Conservation (phyloP, 2,888 invertebrate species). For the Chironomus tentans region DNA sequence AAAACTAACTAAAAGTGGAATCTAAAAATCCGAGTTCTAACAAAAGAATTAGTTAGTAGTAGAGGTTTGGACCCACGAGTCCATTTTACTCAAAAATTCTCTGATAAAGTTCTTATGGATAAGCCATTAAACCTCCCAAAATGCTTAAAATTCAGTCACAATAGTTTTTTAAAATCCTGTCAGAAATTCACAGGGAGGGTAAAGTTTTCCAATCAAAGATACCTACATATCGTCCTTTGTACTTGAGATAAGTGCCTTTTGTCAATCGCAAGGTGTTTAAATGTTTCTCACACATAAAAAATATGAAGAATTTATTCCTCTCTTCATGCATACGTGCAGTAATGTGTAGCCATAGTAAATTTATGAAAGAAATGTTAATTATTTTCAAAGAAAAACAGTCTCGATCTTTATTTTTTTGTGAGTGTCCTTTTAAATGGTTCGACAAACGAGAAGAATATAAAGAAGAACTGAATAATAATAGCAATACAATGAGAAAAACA, state of each 20-base stretch:
- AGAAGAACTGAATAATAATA: background rate
- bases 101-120: too few species aligned
- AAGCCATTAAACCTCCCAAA: too few species aligned
- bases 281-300: background rate
- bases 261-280: slow-evolving; percentile 1
- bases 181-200: background rate
- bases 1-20: too few species aligned
- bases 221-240: background rate
- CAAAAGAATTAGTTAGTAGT: too few species aligned
- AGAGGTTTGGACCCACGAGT: too few species aligned
- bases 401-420: background rate
- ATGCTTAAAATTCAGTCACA: too few species aligned
- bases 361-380: slow-evolving; percentile 14
- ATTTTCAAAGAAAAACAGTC: slow-evolving; percentile 9
- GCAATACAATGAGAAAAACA: too few species aligned
- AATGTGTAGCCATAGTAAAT: slow-evolving; percentile 3
- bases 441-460: background rate
- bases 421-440: slow-evolving; percentile 4
- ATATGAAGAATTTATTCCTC: background rate
- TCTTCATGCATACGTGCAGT: background rate
- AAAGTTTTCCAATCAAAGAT: slow-evolving; percentile 6
- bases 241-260: slow-evolving; percentile 1
- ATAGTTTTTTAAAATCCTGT: too few species aligned
- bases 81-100: too few species aligned
- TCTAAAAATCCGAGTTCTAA: too few species aligned